Percentiles rank a stretch among this genome's conserved stretches.
phyloP scores from a whole-genome alignment of 2,888 invertebrate species.

The Pandemis heparana region DNA sequence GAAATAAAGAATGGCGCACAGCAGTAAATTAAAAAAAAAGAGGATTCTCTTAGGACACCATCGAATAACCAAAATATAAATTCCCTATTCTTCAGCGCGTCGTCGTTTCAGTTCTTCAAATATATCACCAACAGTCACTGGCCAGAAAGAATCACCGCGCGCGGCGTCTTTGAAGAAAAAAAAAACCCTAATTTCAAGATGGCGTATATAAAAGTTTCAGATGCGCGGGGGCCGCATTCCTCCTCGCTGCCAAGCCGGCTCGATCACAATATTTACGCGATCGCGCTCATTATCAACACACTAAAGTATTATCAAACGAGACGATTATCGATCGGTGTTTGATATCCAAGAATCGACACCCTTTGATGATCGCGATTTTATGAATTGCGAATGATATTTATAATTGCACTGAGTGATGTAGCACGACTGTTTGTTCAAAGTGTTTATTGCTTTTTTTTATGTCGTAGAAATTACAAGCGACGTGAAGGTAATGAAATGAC shows the following conservation, averaged over 20 bases:
- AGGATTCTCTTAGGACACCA: too few species aligned
- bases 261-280: conserved; percentile 40
- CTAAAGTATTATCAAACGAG: conserved; percentile 38
- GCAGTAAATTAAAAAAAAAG: too few species aligned
- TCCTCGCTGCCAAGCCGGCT: conserved; percentile 25
- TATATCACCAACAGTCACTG: not conserved
- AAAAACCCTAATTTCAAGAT: conserved; percentile 33
- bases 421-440: not conserved
- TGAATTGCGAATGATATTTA: conserved; percentile 28
- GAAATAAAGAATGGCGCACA: too few species aligned
- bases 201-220: conserved; percentile 27
- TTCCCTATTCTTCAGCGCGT: too few species aligned
- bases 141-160: conserved; percentile 7
- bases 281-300: conserved; percentile 35
- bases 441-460: conserved; percentile 15
- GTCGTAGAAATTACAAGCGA: not conserved
- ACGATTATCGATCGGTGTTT: conserved; percentile 33
- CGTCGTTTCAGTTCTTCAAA: too few species aligned
- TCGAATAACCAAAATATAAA: too few species aligned
- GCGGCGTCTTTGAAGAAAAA: conserved; percentile 18
- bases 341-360: conserved; percentile 15
- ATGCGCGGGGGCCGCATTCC: conserved; percentile 35
- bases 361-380: conserved; percentile 25
- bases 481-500: not conserved
- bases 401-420: conserved; percentile 9